These are phyloP conservation scores for Tor tambroides DNA, from an alignment of 2,113 vertebrate genomes.

Conservation along the genomic window DNA sequence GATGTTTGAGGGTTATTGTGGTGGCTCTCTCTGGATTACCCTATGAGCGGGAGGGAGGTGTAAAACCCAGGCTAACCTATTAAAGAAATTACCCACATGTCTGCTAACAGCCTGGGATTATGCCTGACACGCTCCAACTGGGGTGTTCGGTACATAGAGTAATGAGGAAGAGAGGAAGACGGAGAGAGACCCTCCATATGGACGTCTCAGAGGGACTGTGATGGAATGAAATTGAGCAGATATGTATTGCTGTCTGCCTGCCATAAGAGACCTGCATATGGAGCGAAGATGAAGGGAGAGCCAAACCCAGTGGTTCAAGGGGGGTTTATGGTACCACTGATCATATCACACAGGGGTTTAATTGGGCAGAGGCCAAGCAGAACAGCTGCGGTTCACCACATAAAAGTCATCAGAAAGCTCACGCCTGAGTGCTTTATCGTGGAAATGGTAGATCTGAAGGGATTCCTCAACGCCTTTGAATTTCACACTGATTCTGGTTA, in stretches of 20 bases:
- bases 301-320: neutral
- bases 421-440: neutral
- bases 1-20: conserved; percentile 28
- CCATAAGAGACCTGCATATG: conserved; percentile 18
- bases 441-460: neutral
- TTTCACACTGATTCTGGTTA: neutral
- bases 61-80: conserved; percentile 36
- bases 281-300: conserved; percentile 14
- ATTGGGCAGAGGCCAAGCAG: conserved; percentile 13
- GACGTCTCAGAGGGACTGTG: conserved; percentile 23
- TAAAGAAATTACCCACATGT: conserved; percentile 56
- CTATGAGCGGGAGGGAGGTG: neutral
- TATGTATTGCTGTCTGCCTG: conserved; percentile 12
- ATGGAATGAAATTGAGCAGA: conserved; percentile 32
- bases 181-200: conserved; percentile 35
- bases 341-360: conserved; percentile 34
- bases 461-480: neutral
- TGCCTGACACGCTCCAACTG: conserved; percentile 38
- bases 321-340: conserved; percentile 20
- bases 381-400: neutral
- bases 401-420: neutral
- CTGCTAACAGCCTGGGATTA: conserved; percentile 39
- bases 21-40: conserved; percentile 32
- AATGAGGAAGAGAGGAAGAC: conserved; percentile 21
- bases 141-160: conserved; percentile 3